Base-by-base conservation (phyloP, 2,888 invertebrate genomes). In the Clistopyga incitator region DNA sequence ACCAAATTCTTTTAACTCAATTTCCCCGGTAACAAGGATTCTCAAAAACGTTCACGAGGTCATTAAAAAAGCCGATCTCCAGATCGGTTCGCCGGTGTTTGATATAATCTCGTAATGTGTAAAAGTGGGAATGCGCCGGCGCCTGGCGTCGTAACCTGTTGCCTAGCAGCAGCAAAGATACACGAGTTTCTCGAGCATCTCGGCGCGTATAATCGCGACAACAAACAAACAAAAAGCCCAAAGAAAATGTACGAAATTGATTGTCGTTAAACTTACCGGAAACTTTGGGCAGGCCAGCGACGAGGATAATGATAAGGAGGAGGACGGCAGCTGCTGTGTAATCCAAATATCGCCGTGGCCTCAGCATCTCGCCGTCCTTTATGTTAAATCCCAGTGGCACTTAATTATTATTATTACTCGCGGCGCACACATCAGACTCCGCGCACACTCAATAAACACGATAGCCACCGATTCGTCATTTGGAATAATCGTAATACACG, bases 271-370 rank as follows among this genome's bases (percentile, higher is more conserved):
- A 81, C 88, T 88, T 82, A 86, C 88, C 88, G 45, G 80, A 80
- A 64, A 83, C 87, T 29, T 82, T 76, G 47, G 86, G 83, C 59
- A 86, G 65, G 54, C 64, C 74, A 64, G 70, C 68, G 34, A 85
- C 52, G 79, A 86, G n/a, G 34, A 86, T 64, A 25, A 81, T 61
- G 61, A 56, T 72, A 78, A 81, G 59, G 47, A 90, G 78, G 54
- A 88, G 85, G 83, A 92, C 85, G 81, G 81, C 84, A 72, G 80
- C 77, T 65, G 86, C 88, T 88, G 89, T 89, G 90, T 92, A 92
- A 92, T 92, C 92, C 92, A 92, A 92, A 90, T 90, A 90, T 89
- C 89, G 90, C 85, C 90, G 90, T 87, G 89, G 88, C 88, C 90
- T 87, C 88, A 87, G 84, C 92, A 92, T 92, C 88, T 88, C 87